Conservation (phyloP, 2,797 vertebrate genomes). For the Periophthalmus magnuspinnatus region DNA sequence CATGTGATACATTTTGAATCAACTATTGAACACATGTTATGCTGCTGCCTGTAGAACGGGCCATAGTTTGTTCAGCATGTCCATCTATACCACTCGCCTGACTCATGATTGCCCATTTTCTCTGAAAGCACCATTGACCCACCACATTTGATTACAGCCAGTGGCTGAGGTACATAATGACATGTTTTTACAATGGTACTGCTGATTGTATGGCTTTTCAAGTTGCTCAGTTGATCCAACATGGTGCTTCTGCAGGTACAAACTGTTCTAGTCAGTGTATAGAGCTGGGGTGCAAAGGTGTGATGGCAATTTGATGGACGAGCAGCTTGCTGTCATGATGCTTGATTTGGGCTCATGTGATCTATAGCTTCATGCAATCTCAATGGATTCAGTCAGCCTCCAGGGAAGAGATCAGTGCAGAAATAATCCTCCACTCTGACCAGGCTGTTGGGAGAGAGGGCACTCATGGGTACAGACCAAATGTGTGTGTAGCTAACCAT, state of each 20-base stretch:
- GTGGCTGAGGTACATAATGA: background rate
- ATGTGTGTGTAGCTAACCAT: background rate
- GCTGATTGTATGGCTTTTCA: slow-evolving; percentile 23
- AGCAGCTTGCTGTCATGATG: slow-evolving; percentile 4
- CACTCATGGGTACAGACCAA: background rate
- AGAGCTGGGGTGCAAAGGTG: background rate
- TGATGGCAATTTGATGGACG: slow-evolving; percentile 4
- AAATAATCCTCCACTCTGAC: slow-evolving; percentile 1
- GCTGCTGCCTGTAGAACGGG: background rate
- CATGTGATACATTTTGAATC: background rate
- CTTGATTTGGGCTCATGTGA: slow-evolving; percentile 1
- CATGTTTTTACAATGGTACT: slow-evolving; percentile 7
- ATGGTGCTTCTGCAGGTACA: background rate
- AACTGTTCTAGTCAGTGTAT: background rate
- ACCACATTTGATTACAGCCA: background rate
- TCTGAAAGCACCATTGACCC: slow-evolving; percentile 8
- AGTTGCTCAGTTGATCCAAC: slow-evolving; percentile 10
- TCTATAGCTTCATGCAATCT: background rate
- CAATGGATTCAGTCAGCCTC: slow-evolving; percentile 11
- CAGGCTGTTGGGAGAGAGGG: background rate
- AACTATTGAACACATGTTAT: background rate
- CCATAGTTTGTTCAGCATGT: background rate
- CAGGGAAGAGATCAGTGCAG: background rate
- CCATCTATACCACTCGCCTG: background rate
- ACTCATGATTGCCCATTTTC: background rate